Base-by-base conservation (phyloP, 2,888 invertebrate genomes). In the Bembecia ichneumoniformis region DNA sequence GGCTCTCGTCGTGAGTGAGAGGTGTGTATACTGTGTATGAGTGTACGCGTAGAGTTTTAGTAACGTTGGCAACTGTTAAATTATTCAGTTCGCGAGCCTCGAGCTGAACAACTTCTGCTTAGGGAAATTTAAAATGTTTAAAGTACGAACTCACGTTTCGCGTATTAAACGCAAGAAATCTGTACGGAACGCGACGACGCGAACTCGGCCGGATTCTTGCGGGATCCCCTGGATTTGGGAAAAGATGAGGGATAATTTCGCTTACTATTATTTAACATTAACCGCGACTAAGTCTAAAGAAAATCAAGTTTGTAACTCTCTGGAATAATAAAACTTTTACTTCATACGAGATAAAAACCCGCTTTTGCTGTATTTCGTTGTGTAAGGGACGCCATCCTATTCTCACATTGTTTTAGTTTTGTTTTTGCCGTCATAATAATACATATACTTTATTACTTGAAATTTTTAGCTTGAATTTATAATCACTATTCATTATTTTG, bases 71-170 rank as follows among this genome's bases (percentile, higher is more conserved):
- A 53, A 51, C 61, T 55, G 60, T 52, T 63, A 58, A 62, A 65
- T 65, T 59, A 63, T 65, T 63, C 64, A 52, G 52, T 51, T 49
- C 55, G 54, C 52, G 57, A 58, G 54, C 56, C 53, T 53, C 55
- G 53, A 51, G 57, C 52, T 50, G 48, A 50, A 47, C 52, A 55
- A 58, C 56, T 56, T 56, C 52, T 55, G 55, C 56, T 55, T 47
- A 52, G 52, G 28, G 55, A 58, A 60, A 58, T 60, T 63, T 62
- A 57, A 60, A 62, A 62, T 60, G 61, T 63, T 63, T 60, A 60
- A 62, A 57, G 58, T 54, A 54, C 54, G 51, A 47, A 57, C 58
- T 54, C 56, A 52, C 51, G 40, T 40, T 14, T 40, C 13, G 13
- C n/a, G 13, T 14, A 40, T 40, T 40, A 40, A 40, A 40, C 40